These are phyloP conservation scores for Mylabris sibirica DNA, from an alignment of 2,888 invertebrate genomes.

Conservation along the genomic window DNA sequence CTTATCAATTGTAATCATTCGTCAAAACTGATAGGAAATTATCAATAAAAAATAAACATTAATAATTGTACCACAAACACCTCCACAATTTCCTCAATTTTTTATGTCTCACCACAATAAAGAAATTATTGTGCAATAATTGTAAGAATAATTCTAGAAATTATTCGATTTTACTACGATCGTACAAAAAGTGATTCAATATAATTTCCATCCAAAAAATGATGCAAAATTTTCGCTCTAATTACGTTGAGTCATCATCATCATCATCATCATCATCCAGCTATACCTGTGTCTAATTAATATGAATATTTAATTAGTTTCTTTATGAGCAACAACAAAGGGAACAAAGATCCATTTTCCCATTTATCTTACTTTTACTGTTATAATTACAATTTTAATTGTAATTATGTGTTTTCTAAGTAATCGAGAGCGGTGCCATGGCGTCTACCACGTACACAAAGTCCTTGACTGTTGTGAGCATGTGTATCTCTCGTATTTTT, in stretches of 20 bases:
- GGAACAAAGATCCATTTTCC: too few species aligned
- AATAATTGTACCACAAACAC: not conserved
- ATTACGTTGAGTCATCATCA: not conserved
- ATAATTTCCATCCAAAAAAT: not conserved
- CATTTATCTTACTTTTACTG: not conserved
- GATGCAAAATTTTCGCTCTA: not conserved
- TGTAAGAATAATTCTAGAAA: not conserved
- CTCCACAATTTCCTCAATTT: constrained; percentile 2
- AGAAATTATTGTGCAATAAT: not conserved
- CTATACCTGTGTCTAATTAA: not conserved
- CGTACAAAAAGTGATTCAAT: not conserved
- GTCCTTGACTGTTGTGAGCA: not conserved
- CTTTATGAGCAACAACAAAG: too few species aligned
- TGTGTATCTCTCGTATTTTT: not conserved
- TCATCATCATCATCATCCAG: too few species aligned
- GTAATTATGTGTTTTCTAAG: not conserved
- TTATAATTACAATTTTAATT: not conserved
- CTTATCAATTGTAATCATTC: not conserved
- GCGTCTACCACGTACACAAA: constrained; percentile 2
- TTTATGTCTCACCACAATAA: not conserved
- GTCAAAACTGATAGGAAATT: not conserved
- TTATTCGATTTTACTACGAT: not conserved
- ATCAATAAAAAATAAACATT: not conserved
- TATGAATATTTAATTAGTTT: too few species aligned
- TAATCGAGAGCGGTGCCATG: not conserved